phyloP scores from a whole-genome alignment of 2,888 invertebrate species.

The Meloe dianella region DNA sequence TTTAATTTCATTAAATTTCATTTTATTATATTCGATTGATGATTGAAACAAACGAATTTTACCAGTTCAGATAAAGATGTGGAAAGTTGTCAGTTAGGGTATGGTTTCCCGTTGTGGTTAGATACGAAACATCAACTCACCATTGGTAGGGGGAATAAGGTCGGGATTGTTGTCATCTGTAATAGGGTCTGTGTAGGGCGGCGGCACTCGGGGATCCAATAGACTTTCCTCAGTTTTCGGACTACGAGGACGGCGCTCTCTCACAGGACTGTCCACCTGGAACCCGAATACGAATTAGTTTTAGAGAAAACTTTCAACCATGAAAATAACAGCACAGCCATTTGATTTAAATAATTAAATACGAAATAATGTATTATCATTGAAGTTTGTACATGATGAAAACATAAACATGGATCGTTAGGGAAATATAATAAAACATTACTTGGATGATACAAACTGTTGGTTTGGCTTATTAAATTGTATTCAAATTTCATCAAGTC shows the following conservation, averaged over 20 bases:
- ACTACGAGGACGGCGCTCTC: conserved; percentile 51
- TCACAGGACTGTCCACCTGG: conserved; percentile 54
- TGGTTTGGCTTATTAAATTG: neutral
- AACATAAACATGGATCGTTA: neutral
- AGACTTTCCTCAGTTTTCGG: conserved; percentile 53
- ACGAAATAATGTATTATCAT: neutral
- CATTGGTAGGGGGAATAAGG: conserved; percentile 58
- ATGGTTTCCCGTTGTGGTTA: conserved; percentile 14
- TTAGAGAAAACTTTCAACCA: conserved; percentile 21
- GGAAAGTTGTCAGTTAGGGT: conserved; percentile 26
- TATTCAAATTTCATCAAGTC: neutral
- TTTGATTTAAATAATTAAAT: neutral
- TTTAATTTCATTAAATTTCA: neutral
- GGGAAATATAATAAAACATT: neutral
- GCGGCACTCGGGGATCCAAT: conserved; percentile 53
- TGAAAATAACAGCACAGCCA: neutral
- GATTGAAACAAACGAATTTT: conserved; percentile 24
- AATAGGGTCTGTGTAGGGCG: conserved; percentile 53
- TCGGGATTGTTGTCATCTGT: conserved; percentile 59
- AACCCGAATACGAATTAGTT: conserved; percentile 25
- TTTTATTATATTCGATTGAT: neutral
- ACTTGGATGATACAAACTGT: neutral
- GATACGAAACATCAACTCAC: conserved; percentile 43
- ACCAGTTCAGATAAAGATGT: conserved; percentile 24
- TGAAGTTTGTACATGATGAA: neutral